These are phyloP conservation scores for Lutjanus erythropterus DNA, from an alignment of 2,113 vertebrate species.

Conservation along the genomic window DNA sequence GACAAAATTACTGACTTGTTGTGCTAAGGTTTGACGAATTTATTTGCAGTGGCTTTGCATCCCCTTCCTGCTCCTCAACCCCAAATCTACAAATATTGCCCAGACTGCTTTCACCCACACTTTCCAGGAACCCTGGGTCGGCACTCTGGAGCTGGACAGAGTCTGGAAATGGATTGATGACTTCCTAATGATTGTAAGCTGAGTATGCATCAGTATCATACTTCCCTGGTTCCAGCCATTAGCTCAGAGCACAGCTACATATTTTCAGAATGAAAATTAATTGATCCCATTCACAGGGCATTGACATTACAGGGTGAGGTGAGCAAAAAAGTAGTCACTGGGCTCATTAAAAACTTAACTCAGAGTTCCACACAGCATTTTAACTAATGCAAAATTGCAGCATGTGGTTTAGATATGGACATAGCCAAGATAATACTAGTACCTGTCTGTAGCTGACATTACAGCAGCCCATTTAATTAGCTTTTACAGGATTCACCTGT, in stretches of 20 bases:
- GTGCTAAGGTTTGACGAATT: background rate
- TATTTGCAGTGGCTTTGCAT: constrained; percentile 72
- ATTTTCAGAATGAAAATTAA: too few species aligned
- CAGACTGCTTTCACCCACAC: constrained; percentile 69
- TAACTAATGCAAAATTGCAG: background rate
- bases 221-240: background rate
- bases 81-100: constrained; percentile 46
- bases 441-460: background rate
- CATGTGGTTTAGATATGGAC: background rate
- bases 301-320: too few species aligned
- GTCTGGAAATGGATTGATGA: constrained; percentile 73
- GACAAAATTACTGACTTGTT: background rate
- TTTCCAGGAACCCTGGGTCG: constrained; percentile 73
- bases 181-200: constrained; percentile 71
- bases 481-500: background rate
- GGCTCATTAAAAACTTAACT: background rate
- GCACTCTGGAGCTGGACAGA: constrained; percentile 42
- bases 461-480: background rate
- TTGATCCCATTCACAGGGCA: too few species aligned
- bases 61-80: constrained; percentile 71
- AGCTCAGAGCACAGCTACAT: background rate
- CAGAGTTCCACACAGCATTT: background rate
- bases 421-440: background rate
- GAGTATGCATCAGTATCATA: background rate
- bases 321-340: background rate